phyloP scores from a whole-genome alignment of 2,888 invertebrate species.

The Oscheius myriophilus region DNA sequence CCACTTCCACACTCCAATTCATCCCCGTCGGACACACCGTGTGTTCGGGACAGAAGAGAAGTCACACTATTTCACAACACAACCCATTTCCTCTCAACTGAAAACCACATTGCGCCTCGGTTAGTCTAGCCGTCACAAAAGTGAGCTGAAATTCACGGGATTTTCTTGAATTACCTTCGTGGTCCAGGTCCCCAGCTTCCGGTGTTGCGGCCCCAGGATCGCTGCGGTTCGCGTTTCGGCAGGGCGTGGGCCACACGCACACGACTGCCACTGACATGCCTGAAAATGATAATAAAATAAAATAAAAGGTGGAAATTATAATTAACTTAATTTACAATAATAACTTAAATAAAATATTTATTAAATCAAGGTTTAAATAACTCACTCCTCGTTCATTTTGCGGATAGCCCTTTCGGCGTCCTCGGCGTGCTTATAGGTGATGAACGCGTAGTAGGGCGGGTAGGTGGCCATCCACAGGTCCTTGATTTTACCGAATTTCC shows the following conservation, averaged over 20 bases:
- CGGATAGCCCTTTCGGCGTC: conserved; percentile 31
- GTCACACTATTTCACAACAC: too few relatives aligned
- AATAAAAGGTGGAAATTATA: neutral
- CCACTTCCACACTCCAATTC: too few relatives aligned
- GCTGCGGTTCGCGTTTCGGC: conserved; percentile 22
- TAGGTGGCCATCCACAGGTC: conserved; percentile 35
- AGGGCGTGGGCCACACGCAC: conserved; percentile 32
- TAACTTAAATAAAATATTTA: neutral
- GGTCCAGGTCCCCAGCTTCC: conserved; percentile 8
- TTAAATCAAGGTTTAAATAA: neutral
- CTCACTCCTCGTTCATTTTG: conserved; percentile 34
- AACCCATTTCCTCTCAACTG: too few relatives aligned
- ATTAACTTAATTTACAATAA: neutral
- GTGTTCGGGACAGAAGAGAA: too few relatives aligned
- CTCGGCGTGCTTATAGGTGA: conserved; percentile 29
- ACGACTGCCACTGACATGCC: conserved; percentile 26
- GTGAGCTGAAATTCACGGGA: too few relatives aligned
- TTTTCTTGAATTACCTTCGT: too few relatives aligned
- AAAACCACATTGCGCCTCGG: neutral
- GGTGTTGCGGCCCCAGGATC: conserved; percentile 15
- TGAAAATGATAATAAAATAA: conserved; percentile 16
- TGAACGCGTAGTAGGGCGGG: conserved; percentile 35
- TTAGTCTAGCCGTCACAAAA: neutral
- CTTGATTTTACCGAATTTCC: conserved; percentile 26
- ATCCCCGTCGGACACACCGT: too few relatives aligned